phyloP scores from a whole-genome alignment of 53 echinoderm and acorn worm species.

The Crossaster papposus region DNA sequence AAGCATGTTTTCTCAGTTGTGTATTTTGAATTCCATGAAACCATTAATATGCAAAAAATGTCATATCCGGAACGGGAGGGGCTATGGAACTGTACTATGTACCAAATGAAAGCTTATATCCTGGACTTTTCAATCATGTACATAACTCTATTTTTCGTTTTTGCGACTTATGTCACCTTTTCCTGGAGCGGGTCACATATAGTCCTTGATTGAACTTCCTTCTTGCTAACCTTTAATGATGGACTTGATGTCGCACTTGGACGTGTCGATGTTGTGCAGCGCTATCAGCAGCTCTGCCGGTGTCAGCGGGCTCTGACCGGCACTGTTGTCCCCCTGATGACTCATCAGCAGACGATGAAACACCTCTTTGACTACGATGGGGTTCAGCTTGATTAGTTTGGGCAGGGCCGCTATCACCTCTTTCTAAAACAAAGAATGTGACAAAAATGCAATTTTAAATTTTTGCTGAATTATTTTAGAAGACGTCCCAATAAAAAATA shows the following conservation, averaged over 20 bases:
- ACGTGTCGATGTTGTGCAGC: slow-evolving; percentile 88
- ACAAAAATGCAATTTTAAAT: not conserved
- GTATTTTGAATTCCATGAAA: no score
- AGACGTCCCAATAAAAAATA: no score
- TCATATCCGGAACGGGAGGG: no score
- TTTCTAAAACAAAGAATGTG: slow-evolving; percentile 63
- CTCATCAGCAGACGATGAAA: slow-evolving; percentile 98
- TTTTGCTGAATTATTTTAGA: not conserved
- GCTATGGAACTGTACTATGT: no score
- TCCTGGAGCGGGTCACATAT: no score
- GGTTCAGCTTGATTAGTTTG: slow-evolving; percentile 96
- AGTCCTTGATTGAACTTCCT: no score
- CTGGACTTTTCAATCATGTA: no score
- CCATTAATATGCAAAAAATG: no score
- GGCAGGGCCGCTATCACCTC: slow-evolving; percentile 96
- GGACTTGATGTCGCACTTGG: slow-evolving; percentile 98
- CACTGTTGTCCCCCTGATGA: slow-evolving; percentile 93
- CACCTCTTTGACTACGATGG: slow-evolving; percentile 97
- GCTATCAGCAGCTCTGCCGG: slow-evolving; percentile 95
- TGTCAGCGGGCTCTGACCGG: slow-evolving; percentile 94
- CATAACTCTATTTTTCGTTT: no score
- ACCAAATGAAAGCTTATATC: no score
- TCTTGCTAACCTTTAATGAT: slow-evolving; percentile 93
- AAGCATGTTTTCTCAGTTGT: no score
- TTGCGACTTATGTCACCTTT: no score